Conservation (phyloP, 2,797 vertebrate species). For the Galaxias olidus region DNA sequence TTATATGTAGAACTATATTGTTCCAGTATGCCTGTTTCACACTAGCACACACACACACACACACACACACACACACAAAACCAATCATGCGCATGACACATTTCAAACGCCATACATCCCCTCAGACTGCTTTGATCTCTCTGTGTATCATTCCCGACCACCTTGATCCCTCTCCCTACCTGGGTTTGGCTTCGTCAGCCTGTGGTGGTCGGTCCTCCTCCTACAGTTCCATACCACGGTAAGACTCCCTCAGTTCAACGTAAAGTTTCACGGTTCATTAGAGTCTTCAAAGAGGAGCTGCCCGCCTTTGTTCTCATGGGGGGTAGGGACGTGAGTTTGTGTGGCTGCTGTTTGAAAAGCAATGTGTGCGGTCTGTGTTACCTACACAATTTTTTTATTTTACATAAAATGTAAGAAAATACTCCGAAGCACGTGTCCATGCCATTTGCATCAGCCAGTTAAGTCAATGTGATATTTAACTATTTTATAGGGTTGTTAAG, state of each 20-base stretch:
- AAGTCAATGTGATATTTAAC: no score
- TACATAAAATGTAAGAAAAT: no score
- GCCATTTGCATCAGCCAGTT: no score
- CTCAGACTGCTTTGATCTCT: constrained; percentile 5
- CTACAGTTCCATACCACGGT: background rate
- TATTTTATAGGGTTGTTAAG: no score
- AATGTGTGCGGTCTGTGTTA: background rate
- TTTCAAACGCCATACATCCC: background rate
- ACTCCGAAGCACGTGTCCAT: no score
- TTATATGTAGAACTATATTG: no score
- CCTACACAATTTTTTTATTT: background rate
- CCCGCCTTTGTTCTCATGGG: constrained; percentile 6
- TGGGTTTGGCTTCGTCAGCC: no score
- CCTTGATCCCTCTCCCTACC: background rate
- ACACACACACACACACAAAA: background rate
- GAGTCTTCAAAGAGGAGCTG: background rate
- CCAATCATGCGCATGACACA: background rate
- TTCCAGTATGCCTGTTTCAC: no score
- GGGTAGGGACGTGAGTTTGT: no score
- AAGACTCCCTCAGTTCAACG: background rate
- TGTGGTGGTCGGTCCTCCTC: background rate
- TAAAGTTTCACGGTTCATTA: background rate
- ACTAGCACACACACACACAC: background rate
- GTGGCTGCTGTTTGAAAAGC: background rate
- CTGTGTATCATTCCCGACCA: background rate